Base-by-base conservation (phyloP, 2,113 vertebrate genomes). In the Pseudonaja textilis region DNA sequence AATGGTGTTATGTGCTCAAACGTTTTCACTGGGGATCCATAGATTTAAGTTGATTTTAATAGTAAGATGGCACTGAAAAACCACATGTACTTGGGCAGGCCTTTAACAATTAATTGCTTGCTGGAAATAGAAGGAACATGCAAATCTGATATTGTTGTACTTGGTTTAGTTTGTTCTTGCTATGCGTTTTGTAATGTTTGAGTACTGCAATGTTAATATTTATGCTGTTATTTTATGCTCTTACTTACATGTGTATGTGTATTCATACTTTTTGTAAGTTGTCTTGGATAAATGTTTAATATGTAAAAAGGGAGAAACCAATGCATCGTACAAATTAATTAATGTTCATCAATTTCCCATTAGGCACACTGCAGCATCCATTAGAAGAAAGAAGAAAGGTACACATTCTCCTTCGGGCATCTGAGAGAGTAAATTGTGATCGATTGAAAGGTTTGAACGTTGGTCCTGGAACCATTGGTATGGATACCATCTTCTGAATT, bases 401-500 rank as follows among this genome's bases (percentile, higher is more conserved):
- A 25, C 91, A 94, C 87, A 87, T 98, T 93, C 59, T 96, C 39
- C 97, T 98, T 90, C 96, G 97, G n/a, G 95, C 97, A 52, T 98
- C 98, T 91, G 97, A 97, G 90, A 95, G 93, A 93, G 92, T 97
- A 93, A 94, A 94, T 42, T 98, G 98, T 93, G 95, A 98, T 91
- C 97, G 94, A 88, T 95, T 97, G 45, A 64, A 93, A 87, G 96
- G 91, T 91, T 93, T 98, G 94, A 94, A 1, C 29, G 85, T 96
- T 64, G 95, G 94, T 5, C 94, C 98, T 42, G 98, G 98, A 89
- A 97, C 9, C 88, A 97, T 98, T 89, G 98, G 98, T 98, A 98
- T 93, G 97, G 95, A 34, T 20, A 91, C 0, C 52, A 2, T 57
- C 4, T 91, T 91, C 89, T 56, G 42, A 0, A 1, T 91, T 93